Percentiles rank a stretch among this genome's conserved stretches.
Conservation (phyloP, 2,797 vertebrate species). For the Enteromius viviparus region DNA sequence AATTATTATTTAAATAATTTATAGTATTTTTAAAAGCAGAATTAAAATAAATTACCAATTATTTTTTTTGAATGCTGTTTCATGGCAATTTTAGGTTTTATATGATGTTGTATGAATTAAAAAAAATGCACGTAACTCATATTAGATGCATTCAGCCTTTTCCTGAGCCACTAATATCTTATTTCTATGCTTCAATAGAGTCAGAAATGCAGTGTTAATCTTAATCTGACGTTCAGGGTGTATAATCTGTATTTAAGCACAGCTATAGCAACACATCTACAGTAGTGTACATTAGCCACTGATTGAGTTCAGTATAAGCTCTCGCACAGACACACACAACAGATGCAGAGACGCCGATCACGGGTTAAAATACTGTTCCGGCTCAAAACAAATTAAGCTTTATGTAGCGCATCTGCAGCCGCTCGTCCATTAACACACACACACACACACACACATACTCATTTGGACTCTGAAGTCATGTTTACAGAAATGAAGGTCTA, state of each 20-base stretch:
- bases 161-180: slow-evolving; percentile 29
- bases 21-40: no score
- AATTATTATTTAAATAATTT: no score
- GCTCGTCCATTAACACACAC: not conserved
- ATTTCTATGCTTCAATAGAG: slow-evolving; percentile 34
- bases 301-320: slow-evolving; percentile 2
- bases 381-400: slow-evolving; percentile 2
- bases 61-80: not conserved
- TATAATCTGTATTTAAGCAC: slow-evolving; percentile 42
- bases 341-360: slow-evolving; percentile 36
- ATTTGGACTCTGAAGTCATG: not conserved
- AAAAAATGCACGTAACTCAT: not conserved
- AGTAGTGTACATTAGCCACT: not conserved
- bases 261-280: not conserved
- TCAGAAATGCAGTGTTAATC: slow-evolving; percentile 47
- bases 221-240: slow-evolving; percentile 51
- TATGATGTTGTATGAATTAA: not conserved
- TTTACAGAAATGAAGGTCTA: not conserved
- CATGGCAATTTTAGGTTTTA: not conserved
- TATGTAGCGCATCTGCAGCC: not conserved
- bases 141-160: not conserved
- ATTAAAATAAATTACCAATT: no score
- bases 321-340: slow-evolving; percentile 41
- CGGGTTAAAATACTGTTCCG: not conserved
- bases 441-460: not conserved